phyloP scores from a whole-genome alignment of 2,888 invertebrate species.

The Oligia latruncula region DNA sequence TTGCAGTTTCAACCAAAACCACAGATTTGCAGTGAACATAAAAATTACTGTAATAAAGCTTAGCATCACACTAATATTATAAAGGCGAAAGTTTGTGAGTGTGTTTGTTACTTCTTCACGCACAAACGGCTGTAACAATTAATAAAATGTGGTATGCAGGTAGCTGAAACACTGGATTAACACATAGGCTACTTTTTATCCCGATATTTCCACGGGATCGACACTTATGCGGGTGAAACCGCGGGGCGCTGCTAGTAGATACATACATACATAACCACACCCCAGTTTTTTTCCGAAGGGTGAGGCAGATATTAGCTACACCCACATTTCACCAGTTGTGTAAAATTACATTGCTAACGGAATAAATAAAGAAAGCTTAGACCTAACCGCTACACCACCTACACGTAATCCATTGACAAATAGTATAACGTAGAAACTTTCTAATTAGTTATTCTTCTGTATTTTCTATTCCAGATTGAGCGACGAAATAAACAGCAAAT shows the following conservation, averaged over 20 bases:
- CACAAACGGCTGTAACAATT: too few relatives aligned
- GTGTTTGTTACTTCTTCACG: too few relatives aligned
- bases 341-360: neutral
- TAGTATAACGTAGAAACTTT: neutral
- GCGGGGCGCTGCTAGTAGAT: too few relatives aligned
- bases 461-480: conserved; percentile 89
- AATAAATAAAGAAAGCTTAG: neutral
- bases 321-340: neutral
- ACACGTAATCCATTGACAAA: neutral
- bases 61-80: neutral
- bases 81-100: too few relatives aligned
- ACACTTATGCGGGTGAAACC: too few relatives aligned
- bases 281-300: too few relatives aligned
- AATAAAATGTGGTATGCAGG: too few relatives aligned
- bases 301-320: neutral
- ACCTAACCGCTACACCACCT: neutral
- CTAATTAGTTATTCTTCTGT: neutral
- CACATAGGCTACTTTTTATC: too few relatives aligned
- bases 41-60: neutral
- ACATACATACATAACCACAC: neutral
- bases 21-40: neutral
- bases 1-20: neutral
- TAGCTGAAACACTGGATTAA: too few relatives aligned
- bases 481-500: conserved; percentile 90
- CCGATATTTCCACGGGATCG: too few relatives aligned